Base-by-base conservation (phyloP, 23 tunicate genomes). In the Halocynthia aurantium region DNA sequence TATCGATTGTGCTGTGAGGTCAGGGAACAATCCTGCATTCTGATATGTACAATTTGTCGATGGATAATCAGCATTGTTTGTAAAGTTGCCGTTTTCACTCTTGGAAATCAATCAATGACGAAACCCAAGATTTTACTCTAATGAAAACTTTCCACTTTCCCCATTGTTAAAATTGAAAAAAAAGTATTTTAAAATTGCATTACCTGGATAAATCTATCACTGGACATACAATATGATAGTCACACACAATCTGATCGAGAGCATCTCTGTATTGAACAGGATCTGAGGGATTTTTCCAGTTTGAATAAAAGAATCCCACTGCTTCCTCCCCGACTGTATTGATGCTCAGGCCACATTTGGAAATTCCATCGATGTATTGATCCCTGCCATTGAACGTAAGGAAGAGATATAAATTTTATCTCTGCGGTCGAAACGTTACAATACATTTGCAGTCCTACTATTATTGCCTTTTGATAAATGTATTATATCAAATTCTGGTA, bases 211-310 rank as follows among this genome's bases (percentile, higher is more conserved):
- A 51, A 6, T 63, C 19, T 18, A 61, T 61, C 11, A 77, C 76
- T 0, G 90, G 90, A 54, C 90, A 85, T 8, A 57, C 70, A 52
- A 85, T 57, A 51, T 85, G 90, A 73, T 73, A 85, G 54, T 85
- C 83, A n/a, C 73, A 84, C 6, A 85, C 78, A 18, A 85, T 85
- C 10, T 54, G 57, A 69, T 85, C 83, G 50, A 85, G 55, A 15
- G 84, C 90, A 52, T 85, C 90, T 62, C 90, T 52, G 79, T 80
- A 85, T 52, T 71, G 84, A n/a, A 73, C 61, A 5, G 69, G 75
- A 73, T 80, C 80, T 40, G 57, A 40, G 7, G 84, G 90, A 73
- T 73, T 81, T 52, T 76, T 50, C 93, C 93, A 86, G 67, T 81
- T 82, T 11, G 86, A 31, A 57, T 86, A 86, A 77, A 81, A 70